Percentiles rank a stretch among this genome's conserved stretches.
These are phyloP conservation scores for Echinometra lucunter DNA, from an alignment of 53 echinoderm and acorn worm genomes.

Conservation along the genomic window DNA sequence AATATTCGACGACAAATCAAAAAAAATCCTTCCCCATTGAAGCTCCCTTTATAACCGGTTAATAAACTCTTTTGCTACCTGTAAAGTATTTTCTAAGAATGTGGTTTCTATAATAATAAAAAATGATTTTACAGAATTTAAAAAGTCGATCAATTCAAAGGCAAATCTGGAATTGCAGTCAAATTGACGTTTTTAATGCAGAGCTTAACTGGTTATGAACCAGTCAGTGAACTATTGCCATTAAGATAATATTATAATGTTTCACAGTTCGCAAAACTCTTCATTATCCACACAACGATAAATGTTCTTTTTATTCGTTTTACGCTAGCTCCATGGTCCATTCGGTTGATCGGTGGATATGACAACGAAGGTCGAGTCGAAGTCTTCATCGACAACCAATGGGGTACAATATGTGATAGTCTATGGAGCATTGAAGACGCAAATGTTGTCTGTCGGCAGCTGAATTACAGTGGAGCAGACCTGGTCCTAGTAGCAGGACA, in stretches of 20 bases:
- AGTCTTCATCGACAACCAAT: slow-evolving; percentile 3
- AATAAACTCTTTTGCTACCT: no score
- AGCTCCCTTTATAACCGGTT: no score
- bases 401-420: background rate
- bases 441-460: background rate
- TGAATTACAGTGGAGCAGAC: slow-evolving; percentile 43
- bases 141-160: no score
- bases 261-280: background rate
- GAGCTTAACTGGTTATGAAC: background rate
- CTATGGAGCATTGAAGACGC: slow-evolving; percentile 41
- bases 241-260: no score
- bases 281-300: background rate
- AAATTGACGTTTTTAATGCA: no score
- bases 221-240: no score
- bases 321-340: background rate
- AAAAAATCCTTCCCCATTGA: no score
- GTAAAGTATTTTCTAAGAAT: no score
- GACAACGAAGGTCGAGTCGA: slow-evolving; percentile 28
- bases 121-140: no score
- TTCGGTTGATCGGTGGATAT: background rate
- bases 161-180: no score
- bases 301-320: background rate
- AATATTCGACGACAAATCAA: no score
- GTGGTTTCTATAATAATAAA: no score
- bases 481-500: background rate